A percentile compares a stretch with the other conserved stretches of the same genome.
These are phyloP conservation scores for Leptopilina boulardi DNA, from an alignment of 1,140 invertebrate species.

Conservation along the genomic window DNA sequence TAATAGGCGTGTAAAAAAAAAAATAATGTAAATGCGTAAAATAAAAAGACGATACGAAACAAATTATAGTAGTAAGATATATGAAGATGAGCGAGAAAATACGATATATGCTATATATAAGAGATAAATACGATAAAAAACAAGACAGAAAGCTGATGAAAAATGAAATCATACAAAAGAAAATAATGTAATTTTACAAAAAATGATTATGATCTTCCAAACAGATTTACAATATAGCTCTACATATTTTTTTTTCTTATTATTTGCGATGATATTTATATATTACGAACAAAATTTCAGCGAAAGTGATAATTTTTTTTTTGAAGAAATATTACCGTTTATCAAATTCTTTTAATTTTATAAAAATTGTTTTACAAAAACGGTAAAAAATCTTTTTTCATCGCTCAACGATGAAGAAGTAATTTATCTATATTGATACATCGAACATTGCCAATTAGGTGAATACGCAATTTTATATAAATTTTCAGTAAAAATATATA, in stretches of 20 bases:
- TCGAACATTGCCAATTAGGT: constrained; percentile 52
- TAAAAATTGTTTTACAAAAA: constrained; percentile 18
- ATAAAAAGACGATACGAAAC: background rate
- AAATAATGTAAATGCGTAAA: constrained; percentile 43
- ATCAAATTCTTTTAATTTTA: background rate
- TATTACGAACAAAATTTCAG: background rate
- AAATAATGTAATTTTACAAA: constrained; percentile 22
- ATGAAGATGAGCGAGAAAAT: constrained; percentile 49
- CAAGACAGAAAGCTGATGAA: constrained; percentile 53
- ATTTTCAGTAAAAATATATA: constrained; percentile 40
- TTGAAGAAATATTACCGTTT: constrained; percentile 15
- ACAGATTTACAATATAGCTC: constrained; percentile 33
- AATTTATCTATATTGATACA: constrained; percentile 38
- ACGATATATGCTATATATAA: constrained; percentile 33
- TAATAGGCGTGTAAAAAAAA: constrained; percentile 53
- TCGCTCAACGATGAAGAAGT: constrained; percentile 48
- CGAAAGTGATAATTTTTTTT: background rate
- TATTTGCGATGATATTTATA: constrained; percentile 25
- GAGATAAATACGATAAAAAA: constrained; percentile 50
- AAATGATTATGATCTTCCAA: constrained; percentile 19
- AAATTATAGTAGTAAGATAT: constrained; percentile 45
- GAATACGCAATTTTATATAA: constrained; percentile 42
- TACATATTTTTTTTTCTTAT: background rate
- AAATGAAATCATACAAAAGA: background rate
- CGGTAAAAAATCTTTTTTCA: constrained; percentile 48